Evolutionary conservation across 1,140 invertebrate genomes (phyloP).

Genomic region (Drosophila equinoxialis): DNA sequence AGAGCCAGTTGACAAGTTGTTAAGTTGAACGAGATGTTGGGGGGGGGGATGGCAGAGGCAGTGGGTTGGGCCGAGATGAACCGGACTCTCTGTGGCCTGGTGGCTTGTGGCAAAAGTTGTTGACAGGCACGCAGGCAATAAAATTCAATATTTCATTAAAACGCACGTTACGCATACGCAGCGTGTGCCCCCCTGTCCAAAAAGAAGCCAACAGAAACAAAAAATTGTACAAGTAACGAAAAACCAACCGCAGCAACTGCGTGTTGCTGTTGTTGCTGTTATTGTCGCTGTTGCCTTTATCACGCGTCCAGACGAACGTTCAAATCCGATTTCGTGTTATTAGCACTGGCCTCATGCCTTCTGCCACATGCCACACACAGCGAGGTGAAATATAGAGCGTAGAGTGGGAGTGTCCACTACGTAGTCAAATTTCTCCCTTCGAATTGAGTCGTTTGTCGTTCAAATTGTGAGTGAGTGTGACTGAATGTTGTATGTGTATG

Average conservation of each 20-base stretch:
- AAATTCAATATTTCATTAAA: constrained; percentile 83
- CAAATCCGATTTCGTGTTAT: constrained; percentile 79
- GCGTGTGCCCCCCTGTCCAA: constrained; percentile 38
- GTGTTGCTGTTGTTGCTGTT: constrained; percentile 65
- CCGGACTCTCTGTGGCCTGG: constrained; percentile 24
- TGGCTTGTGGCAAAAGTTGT: constrained; percentile 44
- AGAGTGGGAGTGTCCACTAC: constrained; percentile 40
- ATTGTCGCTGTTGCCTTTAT: constrained; percentile 67
- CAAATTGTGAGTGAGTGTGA: not conserved
- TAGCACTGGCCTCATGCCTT: constrained; percentile 50
- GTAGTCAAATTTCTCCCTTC: constrained; percentile 53
- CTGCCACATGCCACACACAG: constrained; percentile 24
- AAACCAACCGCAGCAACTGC: constrained; percentile 64
- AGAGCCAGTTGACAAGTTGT: constrained; percentile 77
- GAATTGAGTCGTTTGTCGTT: constrained; percentile 75
- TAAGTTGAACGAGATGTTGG: constrained; percentile 34
- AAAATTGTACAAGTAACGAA: constrained; percentile 34
- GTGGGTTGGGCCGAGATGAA: constrained; percentile 17
- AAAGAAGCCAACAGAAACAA: constrained; percentile 43
- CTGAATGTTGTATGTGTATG: constrained; percentile 5
- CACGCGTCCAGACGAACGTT: constrained; percentile 70
- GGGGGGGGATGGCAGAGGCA: too few relatives aligned
- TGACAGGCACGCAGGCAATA: constrained; percentile 81
- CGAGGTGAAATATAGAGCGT: not conserved
- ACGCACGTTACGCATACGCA: constrained; percentile 80